Evolutionary conservation across 1,140 invertebrate species (phyloP).

Genomic region (Lordiphosa mommai): DNA sequence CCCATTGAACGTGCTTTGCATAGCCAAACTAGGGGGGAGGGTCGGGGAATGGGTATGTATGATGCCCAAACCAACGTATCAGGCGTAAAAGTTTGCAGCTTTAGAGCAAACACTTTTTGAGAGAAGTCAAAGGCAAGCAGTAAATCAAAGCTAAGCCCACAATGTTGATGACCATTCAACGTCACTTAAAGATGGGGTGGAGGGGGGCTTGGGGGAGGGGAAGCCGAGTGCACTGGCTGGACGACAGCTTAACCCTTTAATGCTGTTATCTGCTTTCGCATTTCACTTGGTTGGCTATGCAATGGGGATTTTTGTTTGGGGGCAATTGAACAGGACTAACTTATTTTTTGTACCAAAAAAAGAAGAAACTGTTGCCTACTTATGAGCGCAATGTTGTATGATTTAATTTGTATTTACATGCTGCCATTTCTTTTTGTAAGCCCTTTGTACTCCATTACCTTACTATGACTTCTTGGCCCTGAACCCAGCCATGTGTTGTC

Average conservation of each 20-base stretch:
- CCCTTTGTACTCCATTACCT: constrained; percentile 63
- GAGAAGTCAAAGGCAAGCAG: constrained; percentile 42
- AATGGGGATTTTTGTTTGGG: not conserved
- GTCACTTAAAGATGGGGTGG: constrained; percentile 37
- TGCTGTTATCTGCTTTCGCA: constrained; percentile 64
- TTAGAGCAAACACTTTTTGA: constrained; percentile 35
- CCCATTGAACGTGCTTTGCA: constrained; percentile 58
- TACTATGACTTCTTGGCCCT: constrained; percentile 63
- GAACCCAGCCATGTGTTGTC: constrained; percentile 22
- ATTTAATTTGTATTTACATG: constrained; percentile 23
- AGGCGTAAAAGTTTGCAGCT: constrained; percentile 52
- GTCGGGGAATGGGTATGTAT: not conserved
- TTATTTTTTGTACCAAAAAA: not conserved
- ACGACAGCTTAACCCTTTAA: constrained; percentile 65
- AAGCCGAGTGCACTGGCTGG: not conserved
- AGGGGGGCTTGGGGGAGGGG: not conserved
- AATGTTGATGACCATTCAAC: constrained; percentile 63
- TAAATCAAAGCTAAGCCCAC: constrained; percentile 71
- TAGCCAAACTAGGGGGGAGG: constrained; percentile 32
- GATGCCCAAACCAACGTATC: constrained; percentile 22
- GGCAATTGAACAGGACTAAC: constrained; percentile 12
- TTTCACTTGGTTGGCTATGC: constrained; percentile 51
- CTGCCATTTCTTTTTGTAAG: constrained; percentile 4
- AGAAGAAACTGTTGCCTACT: constrained; percentile 20
- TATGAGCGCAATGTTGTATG: constrained; percentile 27